These are phyloP conservation scores for Phenganax stokvisi DNA, from an alignment of 92 coral and sea anemone species.

Conservation along the genomic window DNA sequence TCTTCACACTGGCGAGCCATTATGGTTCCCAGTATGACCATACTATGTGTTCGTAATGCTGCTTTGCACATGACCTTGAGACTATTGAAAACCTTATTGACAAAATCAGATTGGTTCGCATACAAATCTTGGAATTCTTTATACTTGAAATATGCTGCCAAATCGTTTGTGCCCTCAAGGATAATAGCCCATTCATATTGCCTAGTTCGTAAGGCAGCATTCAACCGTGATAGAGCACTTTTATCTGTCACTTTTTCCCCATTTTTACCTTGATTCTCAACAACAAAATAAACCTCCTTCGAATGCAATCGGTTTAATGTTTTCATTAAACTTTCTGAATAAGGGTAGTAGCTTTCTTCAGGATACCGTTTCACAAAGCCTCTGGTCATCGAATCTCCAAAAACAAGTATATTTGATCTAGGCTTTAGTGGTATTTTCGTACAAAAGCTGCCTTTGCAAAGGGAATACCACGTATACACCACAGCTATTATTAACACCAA, in stretches of 20 bases:
- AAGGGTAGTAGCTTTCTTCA: conserved; percentile 36
- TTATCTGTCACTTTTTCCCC: conserved; percentile 50
- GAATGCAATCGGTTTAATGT: conserved; percentile 35
- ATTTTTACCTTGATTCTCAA: conserved; percentile 46
- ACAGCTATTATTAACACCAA: conserved; percentile 21
- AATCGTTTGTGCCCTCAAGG: conserved; percentile 73
- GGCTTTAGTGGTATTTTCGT: background rate
- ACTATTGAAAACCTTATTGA: conserved; percentile 39
- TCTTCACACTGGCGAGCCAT: conserved; percentile 65
- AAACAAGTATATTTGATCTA: conserved; percentile 38
- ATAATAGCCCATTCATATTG: conserved; percentile 70
- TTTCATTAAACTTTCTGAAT: conserved; percentile 44
- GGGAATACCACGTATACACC: conserved; percentile 27
- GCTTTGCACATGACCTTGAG: conserved; percentile 47
- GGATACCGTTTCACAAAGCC: conserved; percentile 23
- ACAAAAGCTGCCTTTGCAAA: conserved; percentile 32
- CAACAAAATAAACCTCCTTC: conserved; percentile 32
- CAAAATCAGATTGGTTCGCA: background rate
- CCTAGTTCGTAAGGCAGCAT: conserved; percentile 21
- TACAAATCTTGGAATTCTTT: conserved; percentile 9
- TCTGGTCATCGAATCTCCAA: conserved; percentile 60
- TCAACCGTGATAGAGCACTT: conserved; percentile 39
- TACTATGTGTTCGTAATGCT: conserved; percentile 44
- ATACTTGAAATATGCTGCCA: conserved; percentile 22
- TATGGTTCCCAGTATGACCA: conserved; percentile 58